Evolutionary conservation across 2,797 vertebrate genomes (phyloP), one percentile per base, ranked within the genome.

Genomic region (Pangasius macronema): DNA sequence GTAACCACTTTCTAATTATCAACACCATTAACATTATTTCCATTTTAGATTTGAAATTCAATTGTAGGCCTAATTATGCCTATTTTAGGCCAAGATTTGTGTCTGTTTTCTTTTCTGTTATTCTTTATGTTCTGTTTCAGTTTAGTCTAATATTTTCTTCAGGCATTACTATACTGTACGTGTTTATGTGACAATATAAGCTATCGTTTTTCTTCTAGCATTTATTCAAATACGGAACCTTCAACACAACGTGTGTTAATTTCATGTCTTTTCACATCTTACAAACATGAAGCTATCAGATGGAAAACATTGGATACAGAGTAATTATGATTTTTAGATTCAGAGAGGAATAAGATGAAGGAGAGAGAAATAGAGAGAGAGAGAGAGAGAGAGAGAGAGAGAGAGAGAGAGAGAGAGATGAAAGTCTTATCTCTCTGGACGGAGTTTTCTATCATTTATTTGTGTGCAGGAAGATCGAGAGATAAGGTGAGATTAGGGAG

Each of bases 341-440:
- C 16, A 51, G 53, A 82, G 67, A 86, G 82, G 79, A 39, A 33
- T 53, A 77, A 51, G 57, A 77, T 33, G 53, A 82, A 53, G 46
- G 83, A 67, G n/a, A 46, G 72, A 82, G 18, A 39, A 11, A 81
- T 13, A 86, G 55, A 89, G 46, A 6, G 39, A 81, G 18, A 86
- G 55, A 89, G 46, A 6, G 39, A 30, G n/a, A 80, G 72, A 89
- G 72, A 61, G 42, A 51, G 79, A 84, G 85, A 87, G 80, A 42
- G 65, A 90, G 61, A 85, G 82, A 76, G 70, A 70, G 81, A 53
- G 59, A 87, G 87, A 73, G 82, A 92, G 93, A 93, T 93, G 91
- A 89, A 93, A 95, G 94, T 93, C 93, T 94, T 95, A 95, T 94
- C 92, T 93, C 91, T 63, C 85, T 90, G 87, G 92, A 92, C 91